phyloP scores from a whole-genome alignment of 2,797 vertebrate species.

The Ceyx erithaca region DNA sequence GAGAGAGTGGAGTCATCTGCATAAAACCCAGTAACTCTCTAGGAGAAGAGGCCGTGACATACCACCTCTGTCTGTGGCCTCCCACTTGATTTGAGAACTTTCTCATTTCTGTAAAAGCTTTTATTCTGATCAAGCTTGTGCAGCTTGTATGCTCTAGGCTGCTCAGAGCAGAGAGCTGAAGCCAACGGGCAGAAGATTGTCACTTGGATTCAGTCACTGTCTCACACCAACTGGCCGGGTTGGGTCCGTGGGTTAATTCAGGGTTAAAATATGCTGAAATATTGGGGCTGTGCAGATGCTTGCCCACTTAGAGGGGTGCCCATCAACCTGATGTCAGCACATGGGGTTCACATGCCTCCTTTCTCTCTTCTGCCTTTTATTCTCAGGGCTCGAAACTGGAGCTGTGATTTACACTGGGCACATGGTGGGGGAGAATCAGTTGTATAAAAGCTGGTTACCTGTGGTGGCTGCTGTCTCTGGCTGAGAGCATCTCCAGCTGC shows the following conservation, averaged over 20 bases:
- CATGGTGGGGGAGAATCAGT: neutral
- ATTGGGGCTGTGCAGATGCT: neutral
- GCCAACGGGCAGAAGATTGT: neutral
- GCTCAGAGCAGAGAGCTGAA: neutral
- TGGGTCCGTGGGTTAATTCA: neutral
- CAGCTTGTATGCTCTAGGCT: neutral
- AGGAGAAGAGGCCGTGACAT: neutral
- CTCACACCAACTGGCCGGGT: neutral
- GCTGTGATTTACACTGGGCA: neutral
- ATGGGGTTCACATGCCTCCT: accelerated
- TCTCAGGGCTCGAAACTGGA: neutral
- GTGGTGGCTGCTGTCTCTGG: neutral
- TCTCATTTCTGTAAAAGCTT: neutral
- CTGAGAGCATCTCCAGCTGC: neutral
- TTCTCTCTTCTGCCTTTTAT: neutral
- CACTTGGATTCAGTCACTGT: accelerated
- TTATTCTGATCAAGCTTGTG: neutral
- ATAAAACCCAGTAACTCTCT: neutral
- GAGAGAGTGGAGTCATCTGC: slow-evolving; percentile 3
- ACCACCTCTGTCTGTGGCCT: neutral
- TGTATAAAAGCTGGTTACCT: neutral
- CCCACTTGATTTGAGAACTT: neutral
- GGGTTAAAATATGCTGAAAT: neutral
- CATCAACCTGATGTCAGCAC: neutral
- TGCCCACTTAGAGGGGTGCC: neutral